Evolutionary conservation across 2,797 vertebrate genomes (phyloP), one percentile per base, ranked within the genome.

Genomic region (Allobates femoralis): DNA sequence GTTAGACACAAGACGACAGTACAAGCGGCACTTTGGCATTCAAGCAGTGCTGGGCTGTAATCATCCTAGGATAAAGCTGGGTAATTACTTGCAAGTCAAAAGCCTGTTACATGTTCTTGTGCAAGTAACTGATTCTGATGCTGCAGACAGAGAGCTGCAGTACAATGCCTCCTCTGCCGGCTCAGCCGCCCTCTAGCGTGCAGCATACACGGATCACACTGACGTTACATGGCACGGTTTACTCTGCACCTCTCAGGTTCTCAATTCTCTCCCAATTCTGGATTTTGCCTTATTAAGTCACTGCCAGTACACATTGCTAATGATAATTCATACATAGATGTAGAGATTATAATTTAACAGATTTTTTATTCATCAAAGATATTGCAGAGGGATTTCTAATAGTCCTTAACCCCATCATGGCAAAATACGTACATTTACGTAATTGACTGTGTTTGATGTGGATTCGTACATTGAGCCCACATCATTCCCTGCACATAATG

Each of bases 181-280:
- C 30, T 83, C 41, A 62, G 51, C 74, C 73, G 75, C 81, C 86
- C 64, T 87, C 86, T 87, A 87, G 86, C 60, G 85, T 62, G 15
- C 75, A 53, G 32, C 46, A 21, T 10, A 16, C 10, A 73, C 55
- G 30, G 21, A 41, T 46, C 50, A 76, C 32, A 56, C 26, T 56
- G 50, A 60, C 28, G 34, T 30, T 60, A 50, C 41, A 18, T n/a
- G 67, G 26, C 28, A 37, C 26, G 28, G 19, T 64, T 62, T 83
- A 23, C 26, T 8, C 14, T 66, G 74, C 19, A 26, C 4, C 18
- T 50, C 73, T 64, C n/a, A 37, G 2, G 74, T 60, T 74, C 26
- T 30, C 41, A 23, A 62, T 75, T 64, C 55, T 81, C 41, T 18
- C 51, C 30, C 34, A 21, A 21, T 21, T 21, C 66, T 34, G 66